Evolutionary conservation across 2,888 invertebrate species (phyloP).

Genomic region (Drosophila fulvimacula): DNA sequence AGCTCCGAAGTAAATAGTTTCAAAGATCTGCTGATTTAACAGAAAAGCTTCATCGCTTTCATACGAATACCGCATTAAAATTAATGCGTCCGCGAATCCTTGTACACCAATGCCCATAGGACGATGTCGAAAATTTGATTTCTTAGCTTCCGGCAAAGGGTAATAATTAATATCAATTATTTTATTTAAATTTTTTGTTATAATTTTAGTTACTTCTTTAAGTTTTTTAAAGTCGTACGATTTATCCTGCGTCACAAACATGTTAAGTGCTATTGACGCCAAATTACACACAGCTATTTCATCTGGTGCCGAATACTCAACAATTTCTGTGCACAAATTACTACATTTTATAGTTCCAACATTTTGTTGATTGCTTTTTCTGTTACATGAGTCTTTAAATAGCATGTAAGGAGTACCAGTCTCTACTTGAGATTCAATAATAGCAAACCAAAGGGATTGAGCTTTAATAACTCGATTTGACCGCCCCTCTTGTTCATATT

Average conservation of each 20-base stretch:
- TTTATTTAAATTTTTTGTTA: slow-evolving; percentile 96
- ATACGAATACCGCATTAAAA: slow-evolving; percentile 96
- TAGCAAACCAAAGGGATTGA: slow-evolving; percentile 96
- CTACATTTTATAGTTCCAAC: slow-evolving; percentile 99
- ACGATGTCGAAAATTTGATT: slow-evolving; percentile 94
- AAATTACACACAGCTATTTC: slow-evolving; percentile 99
- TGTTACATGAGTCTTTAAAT: slow-evolving; percentile 97
- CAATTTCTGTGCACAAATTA: slow-evolving; percentile 98
- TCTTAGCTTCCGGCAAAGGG: slow-evolving; percentile 94
- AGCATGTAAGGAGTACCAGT: slow-evolving; percentile 99
- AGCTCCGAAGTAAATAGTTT: slow-evolving; percentile 98
- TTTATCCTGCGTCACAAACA: slow-evolving; percentile 92
- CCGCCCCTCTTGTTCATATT: slow-evolving; percentile 93
- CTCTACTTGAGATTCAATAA: slow-evolving; percentile 97
- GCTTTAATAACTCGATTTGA: slow-evolving; percentile 91
- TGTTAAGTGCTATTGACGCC: slow-evolving; percentile 98
- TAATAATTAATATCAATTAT: slow-evolving; percentile 99
- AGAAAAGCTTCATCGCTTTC: slow-evolving; percentile 94
- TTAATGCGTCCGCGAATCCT: slow-evolving; percentile 98
- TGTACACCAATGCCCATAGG: slow-evolving; percentile 98
- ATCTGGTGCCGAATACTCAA: slow-evolving; percentile 96
- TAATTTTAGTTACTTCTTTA: slow-evolving; percentile 93
- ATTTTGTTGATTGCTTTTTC: slow-evolving; percentile 99
- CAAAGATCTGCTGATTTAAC: slow-evolving; percentile 98
- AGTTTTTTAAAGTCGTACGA: slow-evolving; percentile 95